phyloP scores from a whole-genome alignment of 2,797 vertebrate genomes.

The Crossoptilon crossoptilon region DNA sequence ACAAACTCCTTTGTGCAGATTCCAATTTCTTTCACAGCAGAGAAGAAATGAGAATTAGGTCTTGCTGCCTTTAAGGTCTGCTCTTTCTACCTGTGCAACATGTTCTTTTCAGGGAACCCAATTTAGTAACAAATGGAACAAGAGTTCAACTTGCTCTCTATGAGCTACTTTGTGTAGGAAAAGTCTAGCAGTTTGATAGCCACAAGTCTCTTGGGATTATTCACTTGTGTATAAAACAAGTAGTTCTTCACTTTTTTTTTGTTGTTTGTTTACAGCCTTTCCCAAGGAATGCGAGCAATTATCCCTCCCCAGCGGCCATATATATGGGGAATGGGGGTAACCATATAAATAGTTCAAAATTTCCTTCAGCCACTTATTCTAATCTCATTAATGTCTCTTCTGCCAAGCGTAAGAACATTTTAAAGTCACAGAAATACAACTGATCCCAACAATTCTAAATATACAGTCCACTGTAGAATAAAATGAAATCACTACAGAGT shows the following conservation, averaged over 20 bases:
- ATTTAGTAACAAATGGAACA: neutral
- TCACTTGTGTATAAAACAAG: neutral
- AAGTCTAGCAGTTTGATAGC: neutral
- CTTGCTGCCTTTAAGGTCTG: neutral
- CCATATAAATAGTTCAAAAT: neutral
- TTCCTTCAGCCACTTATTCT: constrained; percentile 10
- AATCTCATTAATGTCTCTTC: neutral
- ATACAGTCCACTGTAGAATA: neutral
- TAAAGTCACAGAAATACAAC: neutral
- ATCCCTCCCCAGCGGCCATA: neutral
- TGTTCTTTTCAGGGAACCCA: neutral
- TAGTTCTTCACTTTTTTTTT: neutral
- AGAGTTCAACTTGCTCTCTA: neutral
- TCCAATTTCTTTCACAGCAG: neutral
- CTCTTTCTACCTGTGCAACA: neutral
- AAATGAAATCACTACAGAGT: neutral
- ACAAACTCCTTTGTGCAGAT: neutral
- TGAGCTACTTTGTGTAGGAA: neutral
- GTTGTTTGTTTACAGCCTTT: neutral
- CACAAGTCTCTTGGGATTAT: neutral
- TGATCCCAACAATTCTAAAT: neutral
- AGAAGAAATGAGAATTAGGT: neutral
- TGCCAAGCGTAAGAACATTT: neutral
- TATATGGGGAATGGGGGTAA: neutral
- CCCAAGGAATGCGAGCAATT: neutral